phyloP scores from a whole-genome alignment of 2,888 invertebrate species.

The Cephus pulcher region DNA sequence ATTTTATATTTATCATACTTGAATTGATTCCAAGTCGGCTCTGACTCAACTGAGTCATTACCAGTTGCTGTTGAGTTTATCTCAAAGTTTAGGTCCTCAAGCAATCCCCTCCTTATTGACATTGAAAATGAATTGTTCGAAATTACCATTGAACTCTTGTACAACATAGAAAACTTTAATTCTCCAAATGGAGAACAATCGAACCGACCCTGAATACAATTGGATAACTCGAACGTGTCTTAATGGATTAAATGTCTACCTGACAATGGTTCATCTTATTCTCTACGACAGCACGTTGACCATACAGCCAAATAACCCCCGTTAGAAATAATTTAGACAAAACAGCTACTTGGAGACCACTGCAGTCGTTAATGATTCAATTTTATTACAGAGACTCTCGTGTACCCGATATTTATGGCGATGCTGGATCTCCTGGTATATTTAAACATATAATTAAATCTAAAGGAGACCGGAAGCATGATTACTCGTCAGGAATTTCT shows the following conservation, averaged over 20 bases:
- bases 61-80: not conserved
- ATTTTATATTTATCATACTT: not conserved
- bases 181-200: conserved; percentile 26
- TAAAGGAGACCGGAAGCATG: not conserved
- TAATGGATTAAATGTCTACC: conserved; percentile 51
- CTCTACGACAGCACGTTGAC: conserved; percentile 46
- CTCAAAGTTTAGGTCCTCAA: not conserved
- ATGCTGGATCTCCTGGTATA: conserved; percentile 50
- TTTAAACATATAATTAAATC: conserved; percentile 37
- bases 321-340: conserved; percentile 36
- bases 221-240: conserved; percentile 52
- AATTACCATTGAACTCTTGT: not conserved
- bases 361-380: not conserved
- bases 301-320: conserved; percentile 36
- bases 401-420: conserved; percentile 49
- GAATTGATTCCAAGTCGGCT: not conserved
- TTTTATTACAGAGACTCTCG: conserved; percentile 33
- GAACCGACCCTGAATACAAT: conserved; percentile 49
- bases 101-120: not conserved
- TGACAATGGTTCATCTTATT: conserved; percentile 54
- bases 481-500: not conserved
- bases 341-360: not conserved
- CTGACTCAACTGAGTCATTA: not conserved
- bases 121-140: not conserved
- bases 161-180: not conserved